Evolutionary conservation across 2,888 invertebrate species (phyloP).

Genomic region (Synergus laeviventris): DNA sequence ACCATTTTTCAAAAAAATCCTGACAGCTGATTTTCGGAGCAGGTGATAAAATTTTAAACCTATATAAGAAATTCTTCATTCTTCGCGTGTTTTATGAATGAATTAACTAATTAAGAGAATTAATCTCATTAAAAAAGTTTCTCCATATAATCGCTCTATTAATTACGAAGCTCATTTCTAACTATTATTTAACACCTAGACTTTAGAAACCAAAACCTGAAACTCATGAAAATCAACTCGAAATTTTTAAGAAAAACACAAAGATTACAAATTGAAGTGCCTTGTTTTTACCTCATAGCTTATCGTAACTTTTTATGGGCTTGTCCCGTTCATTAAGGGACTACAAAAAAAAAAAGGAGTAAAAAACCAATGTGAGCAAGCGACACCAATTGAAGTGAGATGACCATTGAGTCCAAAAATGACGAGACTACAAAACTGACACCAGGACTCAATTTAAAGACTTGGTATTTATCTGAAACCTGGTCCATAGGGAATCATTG

Average conservation of each 20-base stretch:
- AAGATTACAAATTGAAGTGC: conserved; percentile 9
- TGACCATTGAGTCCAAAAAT: background rate
- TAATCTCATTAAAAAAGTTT: conserved; percentile 18
- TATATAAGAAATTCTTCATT: background rate
- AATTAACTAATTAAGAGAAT: conserved; percentile 12
- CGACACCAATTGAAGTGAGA: conserved; percentile 6
- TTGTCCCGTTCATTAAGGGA: conserved; percentile 22
- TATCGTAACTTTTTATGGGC: conserved; percentile 34
- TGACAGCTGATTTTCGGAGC: background rate
- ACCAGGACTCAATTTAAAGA: background rate
- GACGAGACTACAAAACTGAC: conserved; percentile 10
- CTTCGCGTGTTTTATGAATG: background rate
- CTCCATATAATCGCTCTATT: background rate
- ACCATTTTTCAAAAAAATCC: background rate
- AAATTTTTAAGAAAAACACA: conserved; percentile 1
- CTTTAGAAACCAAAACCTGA: background rate
- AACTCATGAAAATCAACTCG: background rate
- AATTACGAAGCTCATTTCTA: background rate
- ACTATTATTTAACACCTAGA: background rate
- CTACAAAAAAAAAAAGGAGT: conserved; percentile 22
- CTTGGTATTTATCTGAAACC: conserved; percentile 3
- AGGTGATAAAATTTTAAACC: background rate
- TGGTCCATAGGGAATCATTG: conserved; percentile 9
- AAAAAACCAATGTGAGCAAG: conserved; percentile 12
- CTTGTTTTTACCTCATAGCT: conserved; percentile 25